Percentiles rank a stretch among this genome's conserved stretches.
phyloP scores from a whole-genome alignment of 2,888 invertebrate species.

The Hedychridium roseum region DNA sequence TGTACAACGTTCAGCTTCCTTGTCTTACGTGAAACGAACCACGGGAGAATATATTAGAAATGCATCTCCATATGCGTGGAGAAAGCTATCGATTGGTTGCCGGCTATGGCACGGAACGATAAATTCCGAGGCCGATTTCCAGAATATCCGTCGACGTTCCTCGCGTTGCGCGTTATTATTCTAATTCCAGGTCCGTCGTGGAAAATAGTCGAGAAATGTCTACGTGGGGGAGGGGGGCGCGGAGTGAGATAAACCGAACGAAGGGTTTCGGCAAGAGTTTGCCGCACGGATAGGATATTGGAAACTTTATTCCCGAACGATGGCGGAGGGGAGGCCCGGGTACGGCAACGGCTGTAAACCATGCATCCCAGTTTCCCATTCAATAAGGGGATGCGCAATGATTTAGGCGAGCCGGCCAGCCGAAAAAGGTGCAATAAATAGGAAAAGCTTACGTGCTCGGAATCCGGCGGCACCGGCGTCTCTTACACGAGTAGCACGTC shows the following conservation, averaged over 20 bases:
- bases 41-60: too few relatives aligned
- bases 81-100: too few relatives aligned
- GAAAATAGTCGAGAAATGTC: too few relatives aligned
- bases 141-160: too few relatives aligned
- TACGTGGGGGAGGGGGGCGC: background rate
- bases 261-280: slow-evolving; percentile 18
- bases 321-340: slow-evolving; percentile 22
- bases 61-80: too few relatives aligned
- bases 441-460: slow-evolving; percentile 50
- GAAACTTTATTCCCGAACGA: slow-evolving; percentile 46
- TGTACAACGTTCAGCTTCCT: too few relatives aligned
- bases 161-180: too few relatives aligned
- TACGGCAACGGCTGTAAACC: slow-evolving; percentile 43
- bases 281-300: slow-evolving; percentile 42
- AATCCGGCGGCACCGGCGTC: slow-evolving; percentile 37
- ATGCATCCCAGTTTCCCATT: slow-evolving; percentile 46
- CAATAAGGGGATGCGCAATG: slow-evolving; percentile 54
- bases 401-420: slow-evolving; percentile 50
- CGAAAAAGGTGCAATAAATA: slow-evolving; percentile 55
- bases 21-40: too few relatives aligned
- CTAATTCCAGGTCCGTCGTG: too few relatives aligned
- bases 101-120: too few relatives aligned
- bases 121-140: too few relatives aligned
- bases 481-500: slow-evolving; percentile 24
- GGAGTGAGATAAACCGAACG: slow-evolving; percentile 7